phyloP scores from a whole-genome alignment of 2,888 invertebrate species.

The Lithophane ornitopus region DNA sequence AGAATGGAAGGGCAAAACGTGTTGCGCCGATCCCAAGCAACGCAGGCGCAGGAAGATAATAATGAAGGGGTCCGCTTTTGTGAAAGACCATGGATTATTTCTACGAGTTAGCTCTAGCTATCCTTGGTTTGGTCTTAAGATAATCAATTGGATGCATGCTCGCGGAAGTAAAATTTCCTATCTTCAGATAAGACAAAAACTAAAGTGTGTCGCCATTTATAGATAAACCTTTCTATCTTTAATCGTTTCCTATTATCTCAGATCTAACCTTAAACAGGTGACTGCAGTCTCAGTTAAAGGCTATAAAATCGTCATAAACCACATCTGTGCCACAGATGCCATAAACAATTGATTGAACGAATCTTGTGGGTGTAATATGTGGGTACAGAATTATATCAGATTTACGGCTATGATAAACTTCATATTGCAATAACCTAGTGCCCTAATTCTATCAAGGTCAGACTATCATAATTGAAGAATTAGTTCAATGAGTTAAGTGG shows the following conservation, averaged over 20 bases:
- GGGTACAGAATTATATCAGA: constrained; percentile 23
- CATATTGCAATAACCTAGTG: constrained; percentile 39
- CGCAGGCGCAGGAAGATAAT: too few species aligned
- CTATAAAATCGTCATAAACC: constrained; percentile 25
- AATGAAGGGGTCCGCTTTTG: too few species aligned
- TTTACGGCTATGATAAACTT: constrained; percentile 8
- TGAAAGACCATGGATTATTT: too few species aligned
- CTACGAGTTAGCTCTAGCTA: too few species aligned
- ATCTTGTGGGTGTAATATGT: constrained; percentile 42
- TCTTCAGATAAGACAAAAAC: neutral
- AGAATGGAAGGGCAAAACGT: too few species aligned
- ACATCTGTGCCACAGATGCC: constrained; percentile 27
- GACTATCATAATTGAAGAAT: constrained; percentile 15
- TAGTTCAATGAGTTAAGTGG: constrained; percentile 23
- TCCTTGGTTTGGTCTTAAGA: too few species aligned
- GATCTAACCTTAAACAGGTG: constrained; percentile 40
- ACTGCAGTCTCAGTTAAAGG: constrained; percentile 2
- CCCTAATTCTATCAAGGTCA: constrained; percentile 30
- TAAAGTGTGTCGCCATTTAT: constrained; percentile 5
- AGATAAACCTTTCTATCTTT: constrained; percentile 10
- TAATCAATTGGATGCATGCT: neutral
- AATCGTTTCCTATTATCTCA: constrained; percentile 10
- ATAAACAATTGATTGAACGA: constrained; percentile 38
- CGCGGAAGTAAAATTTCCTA: neutral
- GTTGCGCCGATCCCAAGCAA: too few species aligned